Evolutionary conservation across 2,888 invertebrate genomes (phyloP), one percentile per base, ranked within the genome.

Genomic region (Pseudococcus viburni): DNA sequence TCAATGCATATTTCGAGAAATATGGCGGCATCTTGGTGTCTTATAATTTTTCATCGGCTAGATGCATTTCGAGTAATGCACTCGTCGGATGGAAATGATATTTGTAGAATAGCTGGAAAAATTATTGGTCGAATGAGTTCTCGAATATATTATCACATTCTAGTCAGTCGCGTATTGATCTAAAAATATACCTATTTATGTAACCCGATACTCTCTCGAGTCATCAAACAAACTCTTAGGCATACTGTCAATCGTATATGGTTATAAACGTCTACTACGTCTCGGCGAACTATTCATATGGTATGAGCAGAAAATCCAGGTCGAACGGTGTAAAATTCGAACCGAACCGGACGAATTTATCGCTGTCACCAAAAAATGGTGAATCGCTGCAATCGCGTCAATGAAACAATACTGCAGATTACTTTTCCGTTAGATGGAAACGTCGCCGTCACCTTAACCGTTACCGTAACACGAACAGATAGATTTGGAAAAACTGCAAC

Each of bases 301-400:
- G 8, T 19, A 64, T 64, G 48, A 64, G 64, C 19, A 64, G 5
- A 68, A 68, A 68, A 68, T 68, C 42, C 68, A 68, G 68, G 22
- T 68, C 68, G 26, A 68, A 68, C 12, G 12, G 68, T 15, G 68
- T 68, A 68, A 68, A 68, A 68, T 68, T 68, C 68, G 26, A 68
- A 22, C 68, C 68, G 26, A 68, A 22, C 68, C 68, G 26, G 26
- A 68, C 68, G 26, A 68, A 68, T 68, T 68, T 68, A 68, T 68
- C 19, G 19, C 22, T 26, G 68, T 68, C 68, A 68, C 68, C 68
- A 68, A 68, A 68, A 68, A 68, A 42, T 42, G 42, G 42, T 7
- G 42, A 42, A 68, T 26, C 22, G 68, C 22, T 22, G 26, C 22
- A 68, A 68, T 68, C 68, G 68, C 68, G 68, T 68, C 68, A 68